Evolutionary conservation across 2,888 invertebrate species (phyloP), one percentile per base, ranked within the genome.

Genomic region (Acrobasis consociella): DNA sequence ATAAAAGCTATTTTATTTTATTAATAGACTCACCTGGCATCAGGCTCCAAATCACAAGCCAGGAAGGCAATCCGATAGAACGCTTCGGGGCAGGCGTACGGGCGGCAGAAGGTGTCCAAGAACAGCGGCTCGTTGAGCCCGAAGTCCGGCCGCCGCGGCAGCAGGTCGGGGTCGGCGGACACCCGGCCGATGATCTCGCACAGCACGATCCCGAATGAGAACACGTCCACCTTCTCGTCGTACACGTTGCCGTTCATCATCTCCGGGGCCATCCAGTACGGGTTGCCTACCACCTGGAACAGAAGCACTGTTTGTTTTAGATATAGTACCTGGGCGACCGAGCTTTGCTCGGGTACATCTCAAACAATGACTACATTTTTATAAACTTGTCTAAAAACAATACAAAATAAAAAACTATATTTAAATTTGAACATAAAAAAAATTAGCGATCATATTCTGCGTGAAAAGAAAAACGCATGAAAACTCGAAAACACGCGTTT

Each of bases 211-310:
- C 99, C 99, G 86, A 97, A 99, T 37, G 98, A 98, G 87, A 99
- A 99, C 66, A 99, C 96, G 80, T 99, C 99, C 0, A 99, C 99
- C 86, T 98, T 98, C 83, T 99, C 98, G 80, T 99, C 98, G 83
- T 99, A 99, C 70, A 97, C 97, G 77, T 97, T 97, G 17, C 98
- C 98, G 83, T 97, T 97, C 97, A 99, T 97, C 99, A 99, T 99
- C 87, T 99, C 99, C 0, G 99, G 99, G 0, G 99, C 99, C 99
- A 99, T 99, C 98, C 98, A 99, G 87, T 98, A 99, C 0, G 99
- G 98, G 93, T 98, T 98, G 1, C 99, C 99, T 0, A 99, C 99
- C 38, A 99, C 92, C 92, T 93, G 81, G 0, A 13, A 15, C n/a
- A 31, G 8, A 9, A 17, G 49, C 1, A 62, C 9, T 16, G 10